These are phyloP conservation scores for Myrmophylax atrothorax DNA, from an alignment of 2,113 vertebrate species.

Conservation along the genomic window DNA sequence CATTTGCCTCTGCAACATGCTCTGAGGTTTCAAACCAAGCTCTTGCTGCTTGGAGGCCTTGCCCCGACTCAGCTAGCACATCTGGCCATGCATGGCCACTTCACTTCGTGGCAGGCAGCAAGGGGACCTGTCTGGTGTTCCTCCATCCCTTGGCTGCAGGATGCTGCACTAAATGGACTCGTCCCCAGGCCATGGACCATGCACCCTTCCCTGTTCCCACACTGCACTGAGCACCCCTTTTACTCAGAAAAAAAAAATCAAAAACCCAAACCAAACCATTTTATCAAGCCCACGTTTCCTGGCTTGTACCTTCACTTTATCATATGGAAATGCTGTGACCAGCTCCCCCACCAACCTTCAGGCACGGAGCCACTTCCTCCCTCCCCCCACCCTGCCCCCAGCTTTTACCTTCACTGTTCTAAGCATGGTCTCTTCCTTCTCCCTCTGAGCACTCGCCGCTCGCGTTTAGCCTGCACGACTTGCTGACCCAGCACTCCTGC, in stretches of 20 bases:
- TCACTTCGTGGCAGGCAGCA: fast-evolving
- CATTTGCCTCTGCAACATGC: not conserved
- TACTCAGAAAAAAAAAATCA: not conserved
- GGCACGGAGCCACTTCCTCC: not conserved
- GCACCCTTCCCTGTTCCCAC: not conserved
- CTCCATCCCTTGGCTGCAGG: not conserved
- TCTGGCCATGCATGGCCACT: not conserved
- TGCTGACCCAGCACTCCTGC: slow-evolving; percentile 61
- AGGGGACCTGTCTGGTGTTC: not conserved
- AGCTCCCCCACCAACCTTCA: not conserved
- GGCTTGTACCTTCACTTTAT: not conserved
- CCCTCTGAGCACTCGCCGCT: not conserved
- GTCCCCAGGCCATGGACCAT: fast-evolving
- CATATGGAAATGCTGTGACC: fast-evolving
- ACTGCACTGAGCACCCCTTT: not conserved
- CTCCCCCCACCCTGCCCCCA: not conserved
- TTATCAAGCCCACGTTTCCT: not conserved
- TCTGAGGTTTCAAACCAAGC: not conserved
- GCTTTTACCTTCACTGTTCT: not conserved
- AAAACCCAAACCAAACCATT: not conserved
- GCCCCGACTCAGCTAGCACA: not conserved
- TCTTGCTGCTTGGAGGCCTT: not conserved
- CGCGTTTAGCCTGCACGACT: not conserved
- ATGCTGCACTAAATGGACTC: fast-evolving
- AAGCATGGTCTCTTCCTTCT: not conserved